A percentile compares a stretch with the other conserved stretches of the same genome.
These are phyloP conservation scores for Pterocles orientalis DNA, from an alignment of 2,113 vertebrate species.

Conservation along the genomic window DNA sequence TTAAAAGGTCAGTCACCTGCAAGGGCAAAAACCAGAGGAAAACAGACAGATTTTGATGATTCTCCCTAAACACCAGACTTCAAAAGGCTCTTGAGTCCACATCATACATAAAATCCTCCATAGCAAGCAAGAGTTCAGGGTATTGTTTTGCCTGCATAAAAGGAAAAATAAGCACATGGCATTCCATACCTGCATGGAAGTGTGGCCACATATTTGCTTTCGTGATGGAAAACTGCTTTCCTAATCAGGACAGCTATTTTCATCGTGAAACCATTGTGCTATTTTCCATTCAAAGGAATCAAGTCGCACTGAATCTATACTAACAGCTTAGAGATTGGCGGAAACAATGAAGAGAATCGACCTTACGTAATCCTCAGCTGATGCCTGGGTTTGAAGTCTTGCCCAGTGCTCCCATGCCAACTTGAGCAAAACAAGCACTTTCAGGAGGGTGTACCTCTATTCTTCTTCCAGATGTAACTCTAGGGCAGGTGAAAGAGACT, in stretches of 20 bases:
- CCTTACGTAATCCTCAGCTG: not conserved
- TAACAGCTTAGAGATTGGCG: slow-evolving; percentile 4
- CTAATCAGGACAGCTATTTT: slow-evolving; percentile 1
- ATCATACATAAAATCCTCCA: not conserved
- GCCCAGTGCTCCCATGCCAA: not conserved
- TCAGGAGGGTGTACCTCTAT: not conserved
- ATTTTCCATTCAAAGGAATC: slow-evolving; percentile 17
- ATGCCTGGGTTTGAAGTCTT: slow-evolving; percentile 15
- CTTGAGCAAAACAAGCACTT: slow-evolving; percentile 4
- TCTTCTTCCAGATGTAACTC: not conserved
- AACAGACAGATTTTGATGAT: not conserved
- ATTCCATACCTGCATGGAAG: not conserved
- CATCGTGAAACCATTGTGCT: slow-evolving; percentile 1
- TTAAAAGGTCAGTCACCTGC: not conserved
- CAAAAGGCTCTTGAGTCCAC: not conserved
- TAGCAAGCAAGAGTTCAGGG: not conserved
- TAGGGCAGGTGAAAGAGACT: not conserved
- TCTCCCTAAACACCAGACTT: not conserved
- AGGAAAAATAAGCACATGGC: not conserved
- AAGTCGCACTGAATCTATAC: slow-evolving; percentile 17
- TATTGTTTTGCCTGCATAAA: not conserved
- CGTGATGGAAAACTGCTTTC: not conserved
- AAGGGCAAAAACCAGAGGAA: not conserved
- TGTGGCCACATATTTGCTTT: not conserved
- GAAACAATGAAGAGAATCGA: slow-evolving; percentile 29